phyloP scores from a whole-genome alignment of 2,113 vertebrate species.

The Zonotrichia leucophrys region DNA sequence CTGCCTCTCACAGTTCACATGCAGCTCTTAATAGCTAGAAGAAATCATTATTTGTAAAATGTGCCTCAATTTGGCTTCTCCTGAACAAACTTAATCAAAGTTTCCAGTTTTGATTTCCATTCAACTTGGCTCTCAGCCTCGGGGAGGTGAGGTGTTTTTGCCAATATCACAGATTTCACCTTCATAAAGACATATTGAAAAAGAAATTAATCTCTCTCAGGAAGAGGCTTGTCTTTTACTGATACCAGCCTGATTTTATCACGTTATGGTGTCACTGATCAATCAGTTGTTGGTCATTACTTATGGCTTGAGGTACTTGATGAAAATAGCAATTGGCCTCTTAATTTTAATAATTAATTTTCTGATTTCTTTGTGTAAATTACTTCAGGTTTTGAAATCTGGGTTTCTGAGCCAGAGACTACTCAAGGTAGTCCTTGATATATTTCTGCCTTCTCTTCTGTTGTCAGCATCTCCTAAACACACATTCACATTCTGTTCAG shows the following conservation, averaged over 20 bases:
- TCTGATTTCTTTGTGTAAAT: background rate
- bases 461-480: background rate
- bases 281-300: background rate
- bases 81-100: background rate
- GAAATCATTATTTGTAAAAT: background rate
- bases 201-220: constrained; percentile 7
- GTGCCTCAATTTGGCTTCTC: background rate
- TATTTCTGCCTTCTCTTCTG: background rate
- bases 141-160: background rate
- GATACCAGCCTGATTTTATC: background rate
- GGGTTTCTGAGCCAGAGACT: background rate
- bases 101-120: constrained; percentile 11
- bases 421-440: background rate
- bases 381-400: background rate
- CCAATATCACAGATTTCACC: constrained; percentile 25
- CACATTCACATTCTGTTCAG: background rate
- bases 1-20: background rate
- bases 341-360: background rate
- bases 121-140: background rate
- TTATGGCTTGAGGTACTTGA: background rate
- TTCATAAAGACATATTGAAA: background rate
- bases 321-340: background rate
- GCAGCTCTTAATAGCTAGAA: background rate
- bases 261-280: background rate
- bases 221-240: constrained; percentile 8